Base-by-base conservation (phyloP, 2,888 invertebrate species). In the Lithophane leautieri region DNA sequence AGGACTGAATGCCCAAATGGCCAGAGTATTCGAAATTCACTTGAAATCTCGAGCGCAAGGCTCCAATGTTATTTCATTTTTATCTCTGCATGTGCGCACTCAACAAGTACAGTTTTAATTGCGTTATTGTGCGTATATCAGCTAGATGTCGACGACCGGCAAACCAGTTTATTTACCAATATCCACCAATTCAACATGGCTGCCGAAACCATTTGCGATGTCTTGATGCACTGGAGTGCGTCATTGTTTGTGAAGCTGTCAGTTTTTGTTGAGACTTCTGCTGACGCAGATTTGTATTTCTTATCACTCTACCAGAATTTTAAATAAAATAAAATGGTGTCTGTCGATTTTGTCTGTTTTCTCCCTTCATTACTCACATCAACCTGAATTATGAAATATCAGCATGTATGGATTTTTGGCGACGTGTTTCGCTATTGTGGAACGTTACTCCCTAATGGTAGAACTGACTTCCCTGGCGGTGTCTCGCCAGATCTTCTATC, bases 101-200 rank as follows among this genome's bases (percentile, higher is more conserved):
- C 2, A 40, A 42, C 47, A 34, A 62, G 52, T 60, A 79, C 63
- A 54, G 52, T 9, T 68, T 56, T 58, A 44, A 70, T 74, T 60
- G 40, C 67, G n/a, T 14, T 66, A 67, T 58, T 62, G 54, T 54
- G 44, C 52, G 47, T 61, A 66, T 62, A 63, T 66, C 65, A 60
- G 54, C 56, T 56, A 67, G 34, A 74, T 70, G 85, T 83, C 85
- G 66, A 50, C 58, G 82, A 83, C 82, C 83, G 54, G 25, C 22
- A 58, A 73, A 83, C 73, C 83, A 63, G 80, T 86, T 78, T 78
- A 40, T 83, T 71, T 72, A 60, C 67, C n/a, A 73, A 60, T 62
- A 6, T 56, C 25, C 42, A 70, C 47, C 28, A 62, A 61, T 69
- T 11, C 52, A 81, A 78, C 16, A 75, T 78, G 71, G 74, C 66